Evolutionary conservation across 2,888 invertebrate species (phyloP).

Genomic region (Flexamia atlantica): DNA sequence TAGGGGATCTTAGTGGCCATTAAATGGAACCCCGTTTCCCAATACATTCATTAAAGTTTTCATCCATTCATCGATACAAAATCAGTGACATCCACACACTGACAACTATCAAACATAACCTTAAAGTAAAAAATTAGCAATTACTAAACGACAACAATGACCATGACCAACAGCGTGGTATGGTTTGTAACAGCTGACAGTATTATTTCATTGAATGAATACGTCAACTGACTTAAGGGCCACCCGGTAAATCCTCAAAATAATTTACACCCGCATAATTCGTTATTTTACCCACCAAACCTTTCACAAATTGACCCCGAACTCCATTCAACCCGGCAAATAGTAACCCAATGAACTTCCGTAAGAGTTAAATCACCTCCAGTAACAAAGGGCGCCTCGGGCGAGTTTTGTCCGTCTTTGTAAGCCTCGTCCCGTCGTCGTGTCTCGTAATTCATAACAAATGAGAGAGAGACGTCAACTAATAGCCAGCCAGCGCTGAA

Average conservation of each 20-base stretch:
- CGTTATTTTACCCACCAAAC: no score
- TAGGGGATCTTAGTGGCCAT: neutral
- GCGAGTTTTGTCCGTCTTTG: neutral
- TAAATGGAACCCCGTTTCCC: neutral
- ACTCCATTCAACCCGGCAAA: neutral
- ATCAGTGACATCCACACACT: no score
- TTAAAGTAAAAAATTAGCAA: no score
- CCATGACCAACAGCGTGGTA: no score
- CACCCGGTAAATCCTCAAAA: no score
- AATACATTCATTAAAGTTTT: neutral
- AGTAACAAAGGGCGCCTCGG: neutral
- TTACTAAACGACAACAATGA: no score
- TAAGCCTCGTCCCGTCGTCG: neutral
- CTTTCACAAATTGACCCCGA: neutral
- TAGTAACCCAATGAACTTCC: neutral
- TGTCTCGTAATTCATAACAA: constrained; percentile 40
- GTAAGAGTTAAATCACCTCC: neutral
- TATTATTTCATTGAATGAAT: no score
- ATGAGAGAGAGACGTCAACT: constrained; percentile 41
- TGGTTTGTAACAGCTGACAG: no score
- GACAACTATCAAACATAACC: no score
- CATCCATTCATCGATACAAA: no score
- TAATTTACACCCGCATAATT: no score
- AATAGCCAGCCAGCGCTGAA: constrained; percentile 40
- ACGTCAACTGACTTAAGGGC: no score